Evolutionary conservation across 1,140 invertebrate species (phyloP), one percentile per base, ranked within the genome.

Genomic region (Matsumurasca onukii): DNA sequence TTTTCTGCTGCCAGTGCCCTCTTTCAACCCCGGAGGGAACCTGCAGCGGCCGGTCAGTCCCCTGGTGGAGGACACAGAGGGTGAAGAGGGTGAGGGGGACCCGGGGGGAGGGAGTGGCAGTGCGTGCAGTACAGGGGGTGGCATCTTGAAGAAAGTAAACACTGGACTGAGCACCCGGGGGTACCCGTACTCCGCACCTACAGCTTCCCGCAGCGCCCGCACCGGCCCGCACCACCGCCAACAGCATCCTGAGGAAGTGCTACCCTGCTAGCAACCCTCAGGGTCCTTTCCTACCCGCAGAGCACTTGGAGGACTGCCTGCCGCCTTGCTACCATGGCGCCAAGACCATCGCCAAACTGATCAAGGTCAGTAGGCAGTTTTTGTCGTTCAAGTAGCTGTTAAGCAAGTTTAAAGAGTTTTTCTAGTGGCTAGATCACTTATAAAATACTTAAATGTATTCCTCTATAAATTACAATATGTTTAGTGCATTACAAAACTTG

Each of bases 311-410:
- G 62, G 77, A 82, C 63, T 85, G 81, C 69, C 77, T 87, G 1
- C 85, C 86, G 1, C 84, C 85, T 0, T 80, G 81, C 52, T 86
- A 85, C 72, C 81, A 80, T 24, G 78, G 80, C 17, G 81, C 81
- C 25, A 85, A 85, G 68, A 84, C 84, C 67, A 84, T 86, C 75
- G 79, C 80, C 25, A 82, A 84, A 69, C 78, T 85, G 1, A 84
- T 86, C 65, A 84, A 85, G 80, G 84, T 86, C 71, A 74, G 76
- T 74, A 3, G n/a, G 39, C 45, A 30, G 24, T 59, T 59, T 25
- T 55, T 55, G 20, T 55, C 51, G 17, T 55, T 55, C 9, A 55
- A 45, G 39, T 45, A 45, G n/a, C n/a, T n/a, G n/a, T n/a, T n/a
- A n/a, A n/a, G n/a, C n/a, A n/a, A n/a, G n/a, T n/a, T n/a, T n/a